Evolutionary conservation across 2,888 invertebrate species (phyloP).

Genomic region (Parnassius glacialis): DNA sequence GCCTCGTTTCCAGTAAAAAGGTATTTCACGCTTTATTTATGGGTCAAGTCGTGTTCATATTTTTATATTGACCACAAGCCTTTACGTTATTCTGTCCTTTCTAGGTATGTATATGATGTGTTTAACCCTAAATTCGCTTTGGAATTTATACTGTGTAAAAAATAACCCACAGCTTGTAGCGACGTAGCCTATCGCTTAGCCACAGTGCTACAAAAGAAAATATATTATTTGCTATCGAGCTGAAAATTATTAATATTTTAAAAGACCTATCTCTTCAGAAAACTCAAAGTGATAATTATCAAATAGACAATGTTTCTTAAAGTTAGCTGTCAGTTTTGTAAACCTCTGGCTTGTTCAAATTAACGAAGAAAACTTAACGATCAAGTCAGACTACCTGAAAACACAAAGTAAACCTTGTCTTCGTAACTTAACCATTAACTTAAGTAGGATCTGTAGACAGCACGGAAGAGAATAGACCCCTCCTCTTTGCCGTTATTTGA

Average conservation of each 20-base stretch:
- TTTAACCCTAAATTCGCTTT: too few species aligned
- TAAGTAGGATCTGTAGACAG: conserved; percentile 80
- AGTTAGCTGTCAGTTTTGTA: conserved; percentile 68
- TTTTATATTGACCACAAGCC: too few species aligned
- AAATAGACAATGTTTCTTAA: conserved; percentile 53
- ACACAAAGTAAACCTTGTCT: conserved; percentile 79
- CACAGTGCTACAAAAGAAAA: too few species aligned
- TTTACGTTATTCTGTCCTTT: too few species aligned
- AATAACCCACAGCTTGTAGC: too few species aligned
- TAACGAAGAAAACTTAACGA: conserved; percentile 78
- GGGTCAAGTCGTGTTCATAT: too few species aligned
- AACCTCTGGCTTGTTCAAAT: conserved; percentile 76
- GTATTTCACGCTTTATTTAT: too few species aligned
- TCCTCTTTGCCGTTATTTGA: conserved; percentile 38
- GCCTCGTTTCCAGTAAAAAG: too few species aligned
- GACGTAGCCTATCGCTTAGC: too few species aligned
- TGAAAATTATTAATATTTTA: conserved; percentile 25
- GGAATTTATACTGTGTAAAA: too few species aligned
- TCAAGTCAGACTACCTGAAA: conserved; percentile 79
- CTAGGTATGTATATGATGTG: too few species aligned
- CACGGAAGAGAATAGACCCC: conserved; percentile 63
- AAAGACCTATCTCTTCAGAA: conserved; percentile 8
- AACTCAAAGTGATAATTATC: conserved; percentile 37
- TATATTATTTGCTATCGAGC: too few species aligned
- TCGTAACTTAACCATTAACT: conserved; percentile 80